These are phyloP conservation scores for Rhynchopsitta pachyrhyncha DNA, from an alignment of 2,113 vertebrate genomes.

Conservation along the genomic window DNA sequence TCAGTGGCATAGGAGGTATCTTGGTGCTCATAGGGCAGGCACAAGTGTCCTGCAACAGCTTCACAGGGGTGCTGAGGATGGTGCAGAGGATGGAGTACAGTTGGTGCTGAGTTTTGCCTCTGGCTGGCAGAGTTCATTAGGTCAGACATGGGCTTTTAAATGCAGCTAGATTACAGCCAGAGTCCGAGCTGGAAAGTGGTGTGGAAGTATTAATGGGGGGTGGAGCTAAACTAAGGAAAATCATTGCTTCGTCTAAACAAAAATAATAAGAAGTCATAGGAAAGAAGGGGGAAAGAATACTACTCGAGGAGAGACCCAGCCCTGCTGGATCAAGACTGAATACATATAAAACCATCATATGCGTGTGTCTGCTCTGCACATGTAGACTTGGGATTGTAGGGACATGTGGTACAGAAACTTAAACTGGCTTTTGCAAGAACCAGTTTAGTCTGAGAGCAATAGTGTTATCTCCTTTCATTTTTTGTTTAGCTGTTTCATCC, in stretches of 20 bases:
- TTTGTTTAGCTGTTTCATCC: background rate
- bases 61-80: background rate
- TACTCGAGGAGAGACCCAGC: background rate
- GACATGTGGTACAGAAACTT: background rate
- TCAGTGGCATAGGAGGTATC: accelerated
- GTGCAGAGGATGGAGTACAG: accelerated
- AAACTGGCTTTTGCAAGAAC: background rate
- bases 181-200: background rate
- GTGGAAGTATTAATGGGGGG: background rate
- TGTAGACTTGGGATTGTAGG: background rate
- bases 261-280: background rate
- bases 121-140: background rate
- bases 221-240: background rate
- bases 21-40: background rate
- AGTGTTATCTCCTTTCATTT: background rate
- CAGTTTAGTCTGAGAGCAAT: background rate
- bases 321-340: background rate
- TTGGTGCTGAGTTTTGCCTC: background rate
- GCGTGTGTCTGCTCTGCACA: background rate
- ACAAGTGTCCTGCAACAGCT: background rate
- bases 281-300: background rate
- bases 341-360: background rate
- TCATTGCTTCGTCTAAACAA: background rate
- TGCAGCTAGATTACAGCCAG: background rate
- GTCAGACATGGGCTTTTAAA: background rate